Base-by-base conservation (phyloP, 92 coral and sea anemone genomes). In the Epizoanthus ramosus region DNA sequence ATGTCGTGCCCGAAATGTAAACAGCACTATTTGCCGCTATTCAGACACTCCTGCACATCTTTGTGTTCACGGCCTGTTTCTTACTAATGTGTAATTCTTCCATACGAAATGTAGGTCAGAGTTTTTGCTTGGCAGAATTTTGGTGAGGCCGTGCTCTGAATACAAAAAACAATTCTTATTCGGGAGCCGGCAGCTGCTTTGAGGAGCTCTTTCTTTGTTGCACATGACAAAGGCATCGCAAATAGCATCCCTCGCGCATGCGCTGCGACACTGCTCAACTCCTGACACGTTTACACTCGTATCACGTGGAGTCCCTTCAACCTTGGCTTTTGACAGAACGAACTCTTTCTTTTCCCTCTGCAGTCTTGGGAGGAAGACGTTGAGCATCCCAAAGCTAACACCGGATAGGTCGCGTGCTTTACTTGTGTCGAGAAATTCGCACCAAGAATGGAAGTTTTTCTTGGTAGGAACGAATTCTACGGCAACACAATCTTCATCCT, bases 181-280 rank as follows among this genome's bases (percentile, higher is more conserved):
- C 8, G 81, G 21, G n/a, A 22, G 50, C 83, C n/a, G 5, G 47
- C 87, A 84, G 81, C 87, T 73, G 58, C 87, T 84, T 43, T 43
- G 50, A 43, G 50, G 50, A 9, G 50, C 5, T 43, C 10, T 43
- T 63, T 75, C 82, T 75, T 4, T 41, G 18, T 60, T n/a, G 57
- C 89, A 86, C 24, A 86, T 68, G 31, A 86, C 89, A 70, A 86
- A 86, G 35, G 89, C 89, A 9, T 17, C 65, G 22, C 82, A 86
- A 24, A 80, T 68, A 19, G 74, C 81, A 21, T 86, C 89, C 14
- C 74, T 13, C 1, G 68, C 52, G 74, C 89, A 80, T 63, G 17
- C 52, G 22, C 21, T 3, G 3, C 31, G 54, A 23, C 88, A 84
- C 3, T 33, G 25, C 8, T 71, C 39, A 35, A 6, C 22, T 24